Base-by-base conservation (phyloP, 2,797 vertebrate genomes). In the Typhlichthys eigenmanni region DNA sequence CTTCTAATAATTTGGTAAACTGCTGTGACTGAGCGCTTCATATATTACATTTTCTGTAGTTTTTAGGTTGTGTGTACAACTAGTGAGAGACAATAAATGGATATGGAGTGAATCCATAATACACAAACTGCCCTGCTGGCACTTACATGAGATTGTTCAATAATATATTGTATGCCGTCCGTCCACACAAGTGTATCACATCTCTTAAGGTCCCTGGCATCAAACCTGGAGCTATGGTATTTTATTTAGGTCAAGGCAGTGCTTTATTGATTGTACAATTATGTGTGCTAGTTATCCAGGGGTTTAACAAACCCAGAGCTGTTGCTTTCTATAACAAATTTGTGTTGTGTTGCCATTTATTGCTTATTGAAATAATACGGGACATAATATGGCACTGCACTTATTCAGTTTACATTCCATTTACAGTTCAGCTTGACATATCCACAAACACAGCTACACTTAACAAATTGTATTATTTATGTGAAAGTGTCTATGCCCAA, bases 251-350 rank as follows among this genome's bases (percentile, higher is more conserved):
- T 49, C 65, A 72, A 60, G 62, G 50, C 17, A 10, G 58, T 72
- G 19, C 63, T 78, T 85, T 78, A 86, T 80, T 63, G 68, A 84
- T 87, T 68, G 67, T 74, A 78, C 79, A 81, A 81, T 85, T 84
- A 82, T 78, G 45, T 60, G 46, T 13, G 17, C 47, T 71, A 73
- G 69, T 79, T 76, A 62, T 63, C 45, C 46, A 50, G 49, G 17
- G 24, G 59, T 52, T 24, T 43, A 32, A 67, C 57, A 50, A 51
- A 16, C 38, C n/a, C 24, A 29, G 24, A 29, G 24, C 24, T 29
- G 24, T 4, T 29, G 0, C 24, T 47, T 57, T 7, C 14, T 38
- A 16, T 50, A 46, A 24, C 12, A 14, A 16, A 50, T 16, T 0
- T 24, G 24, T 24, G 24, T 5, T 16, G 16, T 13, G 13, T 13